phyloP scores from a whole-genome alignment of 2,888 invertebrate genomes.

The Tyria jacobaeae region DNA sequence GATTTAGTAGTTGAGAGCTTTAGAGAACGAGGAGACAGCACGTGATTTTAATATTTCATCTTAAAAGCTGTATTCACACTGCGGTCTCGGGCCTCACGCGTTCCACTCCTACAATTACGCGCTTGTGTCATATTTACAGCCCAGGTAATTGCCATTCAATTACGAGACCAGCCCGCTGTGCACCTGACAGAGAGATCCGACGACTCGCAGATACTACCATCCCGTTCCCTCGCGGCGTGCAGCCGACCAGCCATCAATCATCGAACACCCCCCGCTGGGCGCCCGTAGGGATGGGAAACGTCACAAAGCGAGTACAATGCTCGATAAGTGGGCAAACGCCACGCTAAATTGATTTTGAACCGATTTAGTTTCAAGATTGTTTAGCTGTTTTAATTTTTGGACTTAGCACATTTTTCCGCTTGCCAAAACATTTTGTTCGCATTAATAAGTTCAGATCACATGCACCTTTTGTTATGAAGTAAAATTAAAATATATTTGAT shows the following conservation, averaged over 20 bases:
- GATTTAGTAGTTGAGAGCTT: slow-evolving; percentile 36
- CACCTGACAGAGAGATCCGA: slow-evolving; percentile 63
- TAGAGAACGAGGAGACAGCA: slow-evolving; percentile 56
- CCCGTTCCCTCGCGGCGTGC: slow-evolving; percentile 66
- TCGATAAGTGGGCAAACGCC: slow-evolving; percentile 83
- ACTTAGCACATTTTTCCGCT: slow-evolving; percentile 20
- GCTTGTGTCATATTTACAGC: slow-evolving; percentile 87
- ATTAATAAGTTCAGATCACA: not conserved
- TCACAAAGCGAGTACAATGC: slow-evolving; percentile 80
- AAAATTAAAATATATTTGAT: not conserved
- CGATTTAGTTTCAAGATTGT: slow-evolving; percentile 69
- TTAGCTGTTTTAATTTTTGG: slow-evolving; percentile 66
- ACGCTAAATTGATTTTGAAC: slow-evolving; percentile 81
- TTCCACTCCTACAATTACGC: slow-evolving; percentile 85
- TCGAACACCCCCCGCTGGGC: slow-evolving; percentile 82
- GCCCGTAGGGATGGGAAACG: slow-evolving; percentile 81
- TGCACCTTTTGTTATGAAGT: not conserved
- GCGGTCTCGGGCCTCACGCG: slow-evolving; percentile 79
- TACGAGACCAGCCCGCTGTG: slow-evolving; percentile 79
- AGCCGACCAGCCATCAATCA: slow-evolving; percentile 84
- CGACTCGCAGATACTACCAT: slow-evolving; percentile 52
- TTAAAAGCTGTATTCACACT: slow-evolving; percentile 73
- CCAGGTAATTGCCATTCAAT: slow-evolving; percentile 87
- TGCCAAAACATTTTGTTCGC: not conserved
- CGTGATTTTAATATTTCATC: slow-evolving; percentile 80